Percentiles rank a stretch among this genome's conserved stretches.
Evolutionary conservation across 2,888 invertebrate genomes (phyloP).

Genomic region (Dasysyrphus albostriatus): DNA sequence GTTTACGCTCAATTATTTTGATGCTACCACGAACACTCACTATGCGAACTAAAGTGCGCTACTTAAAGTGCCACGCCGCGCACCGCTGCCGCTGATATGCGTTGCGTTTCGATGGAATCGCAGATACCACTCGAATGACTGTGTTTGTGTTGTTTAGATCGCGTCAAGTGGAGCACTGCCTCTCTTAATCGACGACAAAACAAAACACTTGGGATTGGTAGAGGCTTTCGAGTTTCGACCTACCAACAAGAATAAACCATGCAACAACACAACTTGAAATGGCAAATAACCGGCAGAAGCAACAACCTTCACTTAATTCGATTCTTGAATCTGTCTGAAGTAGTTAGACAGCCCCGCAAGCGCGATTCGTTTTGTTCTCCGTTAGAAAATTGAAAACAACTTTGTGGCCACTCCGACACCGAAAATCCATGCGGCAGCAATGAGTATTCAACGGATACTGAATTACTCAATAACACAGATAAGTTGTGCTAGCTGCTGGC

Average conservation of each 20-base stretch:
- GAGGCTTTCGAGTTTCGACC: constrained; percentile 7
- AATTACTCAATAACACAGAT: not conserved
- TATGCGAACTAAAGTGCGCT: constrained; percentile 14
- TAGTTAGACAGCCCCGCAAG: constrained; percentile 12
- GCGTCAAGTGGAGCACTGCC: constrained; percentile 49
- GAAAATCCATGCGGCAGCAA: constrained; percentile 16
- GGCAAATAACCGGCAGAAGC: constrained; percentile 5
- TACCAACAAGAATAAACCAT: not conserved
- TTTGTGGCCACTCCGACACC: not conserved
- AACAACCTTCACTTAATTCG: constrained; percentile 12
- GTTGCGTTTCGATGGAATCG: constrained; percentile 51
- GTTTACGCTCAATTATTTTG: constrained; percentile 11
- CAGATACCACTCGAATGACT: constrained; percentile 49
- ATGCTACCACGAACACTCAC: constrained; percentile 15
- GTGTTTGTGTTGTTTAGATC: constrained; percentile 51
- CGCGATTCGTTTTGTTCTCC: constrained; percentile 17
- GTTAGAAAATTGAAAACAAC: constrained; percentile 5
- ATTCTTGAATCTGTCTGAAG: no score
- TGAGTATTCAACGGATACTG: constrained; percentile 51
- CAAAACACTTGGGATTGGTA: constrained; percentile 10
- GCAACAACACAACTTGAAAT: constrained; percentile 3
- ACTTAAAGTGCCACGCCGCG: constrained; percentile 29
- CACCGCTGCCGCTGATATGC: not conserved
- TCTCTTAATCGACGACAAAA: constrained; percentile 24
- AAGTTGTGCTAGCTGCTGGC: not conserved